Evolutionary conservation across 2,113 vertebrate genomes (phyloP).

Genomic region (rabbit (Oryctolagus cuniculus)): DNA sequence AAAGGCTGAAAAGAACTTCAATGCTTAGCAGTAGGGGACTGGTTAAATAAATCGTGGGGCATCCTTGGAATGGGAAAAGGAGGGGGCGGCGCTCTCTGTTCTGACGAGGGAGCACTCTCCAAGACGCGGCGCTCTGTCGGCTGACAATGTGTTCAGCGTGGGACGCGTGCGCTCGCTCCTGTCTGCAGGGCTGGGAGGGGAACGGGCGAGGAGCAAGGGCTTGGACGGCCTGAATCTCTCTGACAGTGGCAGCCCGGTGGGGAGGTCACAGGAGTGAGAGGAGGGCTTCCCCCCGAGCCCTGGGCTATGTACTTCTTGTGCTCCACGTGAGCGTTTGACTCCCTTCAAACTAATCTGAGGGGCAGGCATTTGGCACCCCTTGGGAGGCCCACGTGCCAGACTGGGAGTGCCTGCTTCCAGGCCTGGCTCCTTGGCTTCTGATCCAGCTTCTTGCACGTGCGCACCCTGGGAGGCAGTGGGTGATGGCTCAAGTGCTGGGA

Average conservation of each 20-base stretch:
- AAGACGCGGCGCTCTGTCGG: neutral
- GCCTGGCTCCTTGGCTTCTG: too few species aligned
- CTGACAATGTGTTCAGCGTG: neutral
- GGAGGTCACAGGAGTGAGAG: neutral
- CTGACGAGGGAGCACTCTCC: neutral
- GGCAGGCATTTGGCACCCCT: too few species aligned
- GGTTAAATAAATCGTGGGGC: constrained; percentile 39
- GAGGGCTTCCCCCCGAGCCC: too few species aligned
- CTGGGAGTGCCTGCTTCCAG: too few species aligned
- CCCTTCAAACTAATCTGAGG: neutral
- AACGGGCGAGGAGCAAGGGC: neutral
- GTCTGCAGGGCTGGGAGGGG: neutral
- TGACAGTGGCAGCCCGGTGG: neutral
- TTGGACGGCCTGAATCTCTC: neutral
- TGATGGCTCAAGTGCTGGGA: too few species aligned
- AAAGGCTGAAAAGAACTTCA: constrained; percentile 36
- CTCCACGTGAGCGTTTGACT: neutral
- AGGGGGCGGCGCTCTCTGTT: neutral
- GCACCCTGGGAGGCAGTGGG: too few species aligned
- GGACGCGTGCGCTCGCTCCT: too few species aligned
- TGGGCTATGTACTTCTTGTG: neutral
- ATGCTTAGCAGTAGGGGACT: neutral
- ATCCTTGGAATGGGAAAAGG: neutral
- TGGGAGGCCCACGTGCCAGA: too few species aligned
- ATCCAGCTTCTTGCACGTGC: too few species aligned